Evolutionary conservation across 2,113 vertebrate genomes (phyloP).

Genomic region (Xenotilapia longispinis): DNA sequence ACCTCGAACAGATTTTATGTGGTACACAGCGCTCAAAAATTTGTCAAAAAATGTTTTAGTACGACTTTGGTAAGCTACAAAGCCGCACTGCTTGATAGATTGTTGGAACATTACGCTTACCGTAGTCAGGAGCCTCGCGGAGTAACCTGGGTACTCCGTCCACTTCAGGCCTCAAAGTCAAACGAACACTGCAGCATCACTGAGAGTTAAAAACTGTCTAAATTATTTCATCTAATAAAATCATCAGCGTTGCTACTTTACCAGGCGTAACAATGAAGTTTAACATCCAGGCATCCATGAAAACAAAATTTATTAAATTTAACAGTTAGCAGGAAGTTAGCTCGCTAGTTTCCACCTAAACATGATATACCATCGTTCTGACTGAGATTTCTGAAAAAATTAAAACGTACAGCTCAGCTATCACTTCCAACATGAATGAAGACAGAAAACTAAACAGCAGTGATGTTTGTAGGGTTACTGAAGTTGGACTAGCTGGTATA

Average conservation of each 20-base stretch:
- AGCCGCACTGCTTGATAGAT: background rate
- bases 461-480: accelerated
- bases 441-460: background rate
- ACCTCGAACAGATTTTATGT: background rate
- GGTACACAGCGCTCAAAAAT: background rate
- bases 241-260: accelerated
- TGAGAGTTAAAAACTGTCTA: background rate
- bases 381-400: background rate
- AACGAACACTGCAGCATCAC: background rate
- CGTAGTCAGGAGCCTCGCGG: background rate
- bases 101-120: background rate
- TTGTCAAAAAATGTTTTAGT: background rate
- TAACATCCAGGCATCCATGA: background rate
- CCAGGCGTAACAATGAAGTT: background rate
- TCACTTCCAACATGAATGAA: background rate
- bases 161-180: background rate
- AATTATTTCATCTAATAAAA: accelerated
- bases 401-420: accelerated
- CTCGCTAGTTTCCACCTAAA: background rate
- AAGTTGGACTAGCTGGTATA: background rate
- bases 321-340: background rate
- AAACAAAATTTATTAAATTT: background rate
- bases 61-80: accelerated
- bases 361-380: accelerated
- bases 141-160: accelerated